phyloP scores from a whole-genome alignment of 2,888 invertebrate genomes.

The Lathronympha strigana region DNA sequence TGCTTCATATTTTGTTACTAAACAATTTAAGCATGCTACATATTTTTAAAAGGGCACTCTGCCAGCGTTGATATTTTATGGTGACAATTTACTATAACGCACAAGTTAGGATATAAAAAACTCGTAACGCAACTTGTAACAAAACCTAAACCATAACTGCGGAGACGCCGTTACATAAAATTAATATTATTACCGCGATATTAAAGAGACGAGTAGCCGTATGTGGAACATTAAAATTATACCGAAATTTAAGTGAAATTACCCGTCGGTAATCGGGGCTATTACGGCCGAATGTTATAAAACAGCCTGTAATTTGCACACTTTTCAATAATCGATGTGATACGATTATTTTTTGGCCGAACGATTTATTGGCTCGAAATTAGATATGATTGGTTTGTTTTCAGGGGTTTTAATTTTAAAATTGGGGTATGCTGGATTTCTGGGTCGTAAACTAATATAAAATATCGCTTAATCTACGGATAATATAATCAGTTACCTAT shows the following conservation, averaged over 20 bases:
- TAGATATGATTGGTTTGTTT: conserved; percentile 34
- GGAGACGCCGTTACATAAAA: conserved; percentile 25
- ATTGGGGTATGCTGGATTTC: neutral
- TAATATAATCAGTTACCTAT: neutral
- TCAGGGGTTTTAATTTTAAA: conserved; percentile 3
- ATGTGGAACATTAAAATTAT: conserved; percentile 65
- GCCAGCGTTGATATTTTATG: no score
- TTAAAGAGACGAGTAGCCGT: conserved; percentile 43
- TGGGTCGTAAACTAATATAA: neutral
- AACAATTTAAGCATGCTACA: no score
- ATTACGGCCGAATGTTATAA: conserved; percentile 59
- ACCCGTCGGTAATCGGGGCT: conserved; percentile 55
- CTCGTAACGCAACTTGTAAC: neutral
- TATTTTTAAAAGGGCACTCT: no score
- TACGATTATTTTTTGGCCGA: conserved; percentile 46
- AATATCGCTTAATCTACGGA: neutral
- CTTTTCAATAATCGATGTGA: conserved; percentile 67
- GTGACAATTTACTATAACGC: no score
- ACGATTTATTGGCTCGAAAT: conserved; percentile 47
- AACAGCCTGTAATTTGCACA: conserved; percentile 69
- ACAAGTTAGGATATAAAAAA: neutral
- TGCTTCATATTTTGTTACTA: no score
- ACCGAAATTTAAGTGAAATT: conserved; percentile 62
- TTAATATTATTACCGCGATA: conserved; percentile 40
- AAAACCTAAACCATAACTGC: conserved; percentile 7